Base-by-base conservation (phyloP, 2,113 vertebrate genomes). In the Hemicordylus capensis region DNA sequence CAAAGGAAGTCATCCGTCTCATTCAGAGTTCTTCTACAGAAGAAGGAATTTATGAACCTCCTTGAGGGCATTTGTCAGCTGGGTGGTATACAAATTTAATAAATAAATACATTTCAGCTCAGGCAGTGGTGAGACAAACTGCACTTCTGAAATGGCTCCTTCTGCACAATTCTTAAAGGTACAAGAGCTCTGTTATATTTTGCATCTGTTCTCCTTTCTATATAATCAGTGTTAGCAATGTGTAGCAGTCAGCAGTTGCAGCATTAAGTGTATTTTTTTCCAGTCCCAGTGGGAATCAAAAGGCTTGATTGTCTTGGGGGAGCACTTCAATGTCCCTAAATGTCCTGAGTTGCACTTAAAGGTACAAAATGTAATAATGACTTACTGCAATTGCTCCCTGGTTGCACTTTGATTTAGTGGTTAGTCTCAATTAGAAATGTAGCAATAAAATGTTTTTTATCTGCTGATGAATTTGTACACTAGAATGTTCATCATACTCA, bases 391-490 rank as follows among this genome's bases (percentile, higher is more conserved):
- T 79, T 80, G 0, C 87, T 93, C 76, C 91, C 92, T 87, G 67
- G 73, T 39, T 86, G 67, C 86, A 80, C 31, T 44, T 89, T 94
- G 90, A 94, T 93, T 94, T 90, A 94, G 86, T 87, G 86, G 77
- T 77, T 89, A 89, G 89, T 89, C 93, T 93, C 90, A 90, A 79
- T 10, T 1, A 46, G 83, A 90, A 80, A 73, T 81, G 77, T 77
- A 37, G 69, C 87, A 89, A 92, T 90, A 26, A 81, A 93, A 91
- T 78, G 89, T 76, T 85, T 91, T 88, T 85, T 90, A 88, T 93
- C 90, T 78, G 26, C 86, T 94, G 92, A 93, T 93, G 88, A 94
- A 94, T 93, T 92, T 92, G 91, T 92, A 87, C 69, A 90, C 75
- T 63, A 77, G 75, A 90, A 81, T 54, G 87, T 93, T 94, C 92